phyloP scores from a whole-genome alignment of 1,140 invertebrate genomes.

The Papilio machaon region DNA sequence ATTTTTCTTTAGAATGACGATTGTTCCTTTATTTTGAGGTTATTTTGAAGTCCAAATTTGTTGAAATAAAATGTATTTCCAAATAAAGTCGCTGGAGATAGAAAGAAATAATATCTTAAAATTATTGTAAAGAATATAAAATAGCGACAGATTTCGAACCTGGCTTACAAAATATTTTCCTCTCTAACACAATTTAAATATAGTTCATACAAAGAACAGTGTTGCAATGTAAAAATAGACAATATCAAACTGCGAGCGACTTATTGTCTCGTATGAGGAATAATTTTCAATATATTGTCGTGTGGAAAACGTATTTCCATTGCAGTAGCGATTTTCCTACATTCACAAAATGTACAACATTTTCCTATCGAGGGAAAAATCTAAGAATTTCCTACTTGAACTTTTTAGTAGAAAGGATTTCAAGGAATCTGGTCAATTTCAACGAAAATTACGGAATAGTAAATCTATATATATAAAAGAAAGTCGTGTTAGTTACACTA shows the following conservation, averaged over 20 bases:
- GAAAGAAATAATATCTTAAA: neutral
- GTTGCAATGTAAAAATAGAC: conserved; percentile 8
- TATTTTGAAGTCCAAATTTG: neutral
- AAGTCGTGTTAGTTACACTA: no score
- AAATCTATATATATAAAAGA: no score
- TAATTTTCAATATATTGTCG: conserved; percentile 22
- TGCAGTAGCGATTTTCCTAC: neutral
- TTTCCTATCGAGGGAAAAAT: neutral
- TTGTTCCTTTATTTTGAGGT: neutral
- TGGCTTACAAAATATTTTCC: conserved; percentile 9
- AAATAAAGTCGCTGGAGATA: no score
- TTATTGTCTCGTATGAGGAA: conserved; percentile 16
- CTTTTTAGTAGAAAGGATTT: neutral
- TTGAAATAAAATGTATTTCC: neutral
- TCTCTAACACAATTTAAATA: conserved; percentile 13
- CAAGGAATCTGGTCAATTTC: neutral
- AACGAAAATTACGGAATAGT: neutral
- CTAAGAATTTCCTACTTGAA: neutral
- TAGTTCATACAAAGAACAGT: neutral
- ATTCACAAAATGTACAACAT: neutral
- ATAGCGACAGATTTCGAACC: neutral
- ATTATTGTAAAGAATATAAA: neutral
- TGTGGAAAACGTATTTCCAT: neutral
- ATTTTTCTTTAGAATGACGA: neutral
- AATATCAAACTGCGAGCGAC: neutral